A percentile compares a stretch with the other conserved stretches of the same genome.
Evolutionary conservation across 1,140 invertebrate species (phyloP).

Genomic region (Parasteatoda tepidariorum): DNA sequence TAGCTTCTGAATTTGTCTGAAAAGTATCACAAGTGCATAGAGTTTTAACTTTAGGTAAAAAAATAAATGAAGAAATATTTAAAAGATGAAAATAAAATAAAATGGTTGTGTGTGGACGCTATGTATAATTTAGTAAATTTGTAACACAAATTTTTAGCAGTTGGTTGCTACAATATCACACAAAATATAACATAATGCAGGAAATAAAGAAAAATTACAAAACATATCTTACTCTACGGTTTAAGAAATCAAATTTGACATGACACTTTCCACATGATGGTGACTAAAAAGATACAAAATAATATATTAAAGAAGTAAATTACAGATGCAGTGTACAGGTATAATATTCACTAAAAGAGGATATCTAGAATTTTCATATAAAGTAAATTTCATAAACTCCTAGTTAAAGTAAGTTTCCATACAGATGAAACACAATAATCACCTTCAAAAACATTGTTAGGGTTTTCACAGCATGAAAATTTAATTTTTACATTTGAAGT

Average conservation of each 20-base stretch:
- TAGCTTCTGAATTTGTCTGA: too few species aligned
- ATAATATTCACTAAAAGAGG: neutral
- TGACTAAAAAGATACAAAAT: slow-evolving; percentile 67
- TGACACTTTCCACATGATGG: slow-evolving; percentile 68
- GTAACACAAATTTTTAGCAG: too few species aligned
- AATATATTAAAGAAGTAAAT: neutral
- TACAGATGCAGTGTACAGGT: neutral
- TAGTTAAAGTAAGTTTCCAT: neutral
- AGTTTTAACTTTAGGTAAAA: too few species aligned
- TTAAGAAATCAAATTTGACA: slow-evolving; percentile 70
- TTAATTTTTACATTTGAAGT: too few species aligned
- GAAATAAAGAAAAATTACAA: neutral
- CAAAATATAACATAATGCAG: too few species aligned
- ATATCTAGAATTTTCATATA: neutral
- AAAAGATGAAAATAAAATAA: too few species aligned
- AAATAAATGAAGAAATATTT: too few species aligned
- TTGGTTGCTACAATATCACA: too few species aligned
- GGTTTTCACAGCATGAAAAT: neutral
- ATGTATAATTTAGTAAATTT: too few species aligned
- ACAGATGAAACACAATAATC: slow-evolving; percentile 1
- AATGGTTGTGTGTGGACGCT: too few species aligned
- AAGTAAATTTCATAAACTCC: neutral
- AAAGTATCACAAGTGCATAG: too few species aligned
- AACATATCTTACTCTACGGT: slow-evolving; percentile 68
- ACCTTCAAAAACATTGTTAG: neutral